A percentile compares a stretch with the other conserved stretches of the same genome.
phyloP scores from a whole-genome alignment of 2,113 vertebrate species.

The Irena cyanogastra region DNA sequence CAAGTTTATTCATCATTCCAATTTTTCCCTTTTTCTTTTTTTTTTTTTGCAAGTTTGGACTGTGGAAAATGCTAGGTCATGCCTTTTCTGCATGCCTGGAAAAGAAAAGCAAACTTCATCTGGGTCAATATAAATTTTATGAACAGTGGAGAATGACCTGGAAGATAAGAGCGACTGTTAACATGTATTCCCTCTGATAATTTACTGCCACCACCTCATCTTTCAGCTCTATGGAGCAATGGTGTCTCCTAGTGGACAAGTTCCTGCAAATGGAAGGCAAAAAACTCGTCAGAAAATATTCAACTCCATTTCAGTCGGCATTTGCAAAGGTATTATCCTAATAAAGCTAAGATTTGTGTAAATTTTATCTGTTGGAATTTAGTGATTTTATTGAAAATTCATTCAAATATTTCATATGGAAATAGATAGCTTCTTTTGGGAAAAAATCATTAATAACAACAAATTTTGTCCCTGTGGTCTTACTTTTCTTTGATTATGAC shows the following conservation, averaged over 20 bases:
- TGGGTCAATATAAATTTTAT: background rate
- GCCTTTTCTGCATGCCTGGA: background rate
- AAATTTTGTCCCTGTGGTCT: background rate
- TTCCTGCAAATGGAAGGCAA: background rate
- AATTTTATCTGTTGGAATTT: background rate
- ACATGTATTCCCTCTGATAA: background rate
- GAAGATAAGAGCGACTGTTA: background rate
- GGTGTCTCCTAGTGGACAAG: constrained; percentile 25
- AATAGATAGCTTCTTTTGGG: background rate
- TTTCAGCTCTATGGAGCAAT: background rate
- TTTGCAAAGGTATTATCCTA: background rate
- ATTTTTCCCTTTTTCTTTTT: background rate
- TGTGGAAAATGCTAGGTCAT: background rate
- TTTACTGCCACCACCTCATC: background rate
- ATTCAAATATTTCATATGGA: background rate
- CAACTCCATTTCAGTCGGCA: background rate
- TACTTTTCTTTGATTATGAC: background rate
- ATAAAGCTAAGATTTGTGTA: background rate
- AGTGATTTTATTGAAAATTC: background rate
- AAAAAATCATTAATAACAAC: background rate
- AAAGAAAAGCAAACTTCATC: background rate
- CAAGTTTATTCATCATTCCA: background rate
- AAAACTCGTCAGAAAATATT: background rate
- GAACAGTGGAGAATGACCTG: background rate
- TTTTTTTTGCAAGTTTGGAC: background rate